phyloP scores from a whole-genome alignment of 2,888 invertebrate species.

The Cepaea hortensis region DNA sequence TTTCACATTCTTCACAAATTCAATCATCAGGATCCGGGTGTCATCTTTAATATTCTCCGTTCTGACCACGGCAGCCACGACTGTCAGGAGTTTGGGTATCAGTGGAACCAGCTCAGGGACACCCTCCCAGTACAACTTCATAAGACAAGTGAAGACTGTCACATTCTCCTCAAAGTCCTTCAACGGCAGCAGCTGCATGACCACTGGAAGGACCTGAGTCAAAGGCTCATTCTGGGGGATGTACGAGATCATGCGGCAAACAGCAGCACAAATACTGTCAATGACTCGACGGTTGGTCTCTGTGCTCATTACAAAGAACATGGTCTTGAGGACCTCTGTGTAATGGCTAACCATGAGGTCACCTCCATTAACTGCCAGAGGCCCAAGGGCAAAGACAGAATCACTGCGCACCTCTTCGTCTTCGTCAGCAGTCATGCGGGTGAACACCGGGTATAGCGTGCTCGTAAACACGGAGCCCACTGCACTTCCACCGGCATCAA shows the following conservation, averaged over 20 bases:
- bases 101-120: no score
- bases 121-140: no score
- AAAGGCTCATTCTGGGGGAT: constrained; percentile 83
- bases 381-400: no score
- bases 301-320: constrained; percentile 81
- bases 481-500: constrained; percentile 73
- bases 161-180: constrained; percentile 55
- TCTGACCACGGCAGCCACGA: no score
- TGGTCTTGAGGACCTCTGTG: constrained; percentile 39
- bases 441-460: constrained; percentile 82
- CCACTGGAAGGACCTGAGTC: constrained; percentile 84
- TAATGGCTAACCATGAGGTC: no score
- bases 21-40: no score
- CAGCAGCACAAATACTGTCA: constrained; percentile 87
- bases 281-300: constrained; percentile 83
- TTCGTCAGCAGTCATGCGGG: constrained; percentile 75
- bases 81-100: no score
- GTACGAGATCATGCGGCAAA: constrained; percentile 84
- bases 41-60: no score
- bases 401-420: no score
- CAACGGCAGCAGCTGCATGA: constrained; percentile 84
- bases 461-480: constrained; percentile 79
- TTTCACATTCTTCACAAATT: no score
- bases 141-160: no score
- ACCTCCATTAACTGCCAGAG: no score